A percentile compares a stretch with the other conserved stretches of the same genome.
These are phyloP conservation scores for Prionace glauca DNA, from an alignment of 2,797 vertebrate species.

Conservation along the genomic window DNA sequence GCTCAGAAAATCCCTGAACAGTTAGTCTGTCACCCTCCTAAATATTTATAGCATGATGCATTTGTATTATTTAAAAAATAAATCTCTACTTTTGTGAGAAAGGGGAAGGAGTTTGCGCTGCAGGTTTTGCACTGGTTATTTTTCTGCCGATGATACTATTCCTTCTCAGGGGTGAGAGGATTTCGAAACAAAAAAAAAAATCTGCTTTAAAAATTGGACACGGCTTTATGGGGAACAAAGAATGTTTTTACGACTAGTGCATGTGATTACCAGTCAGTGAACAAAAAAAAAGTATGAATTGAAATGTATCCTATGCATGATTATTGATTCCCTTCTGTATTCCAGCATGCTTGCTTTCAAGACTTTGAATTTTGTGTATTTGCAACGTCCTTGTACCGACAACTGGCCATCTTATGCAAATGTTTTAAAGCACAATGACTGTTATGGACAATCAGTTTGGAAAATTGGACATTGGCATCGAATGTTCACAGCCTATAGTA, in stretches of 20 bases:
- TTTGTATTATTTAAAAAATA: constrained; percentile 43
- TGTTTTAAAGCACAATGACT: constrained; percentile 66
- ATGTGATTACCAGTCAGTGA: constrained; percentile 59
- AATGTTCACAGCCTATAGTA: background rate
- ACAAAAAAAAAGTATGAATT: constrained; percentile 44
- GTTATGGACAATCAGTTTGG: constrained; percentile 65
- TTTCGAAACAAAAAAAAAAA: constrained; percentile 41
- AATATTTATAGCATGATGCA: constrained; percentile 45
- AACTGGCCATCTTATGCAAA: constrained; percentile 60
- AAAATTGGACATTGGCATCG: constrained; percentile 38
- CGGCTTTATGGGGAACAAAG: constrained; percentile 50
- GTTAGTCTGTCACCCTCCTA: constrained; percentile 45
- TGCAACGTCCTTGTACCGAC: constrained; percentile 57
- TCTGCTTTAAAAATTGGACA: constrained; percentile 50
- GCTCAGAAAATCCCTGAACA: constrained; percentile 70
- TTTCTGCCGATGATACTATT: constrained; percentile 41
- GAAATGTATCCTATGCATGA: constrained; percentile 65
- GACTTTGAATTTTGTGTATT: constrained; percentile 56
- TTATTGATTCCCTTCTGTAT: constrained; percentile 61
- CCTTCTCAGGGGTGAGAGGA: constrained; percentile 38
- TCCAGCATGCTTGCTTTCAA: constrained; percentile 64
- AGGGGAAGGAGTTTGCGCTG: constrained; percentile 47
- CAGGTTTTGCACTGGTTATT: constrained; percentile 43
- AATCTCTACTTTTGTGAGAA: constrained; percentile 19
- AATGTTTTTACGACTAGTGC: constrained; percentile 56